These are phyloP conservation scores for Brachymystax lenok DNA, from an alignment of 2,797 vertebrate species.

Conservation along the genomic window DNA sequence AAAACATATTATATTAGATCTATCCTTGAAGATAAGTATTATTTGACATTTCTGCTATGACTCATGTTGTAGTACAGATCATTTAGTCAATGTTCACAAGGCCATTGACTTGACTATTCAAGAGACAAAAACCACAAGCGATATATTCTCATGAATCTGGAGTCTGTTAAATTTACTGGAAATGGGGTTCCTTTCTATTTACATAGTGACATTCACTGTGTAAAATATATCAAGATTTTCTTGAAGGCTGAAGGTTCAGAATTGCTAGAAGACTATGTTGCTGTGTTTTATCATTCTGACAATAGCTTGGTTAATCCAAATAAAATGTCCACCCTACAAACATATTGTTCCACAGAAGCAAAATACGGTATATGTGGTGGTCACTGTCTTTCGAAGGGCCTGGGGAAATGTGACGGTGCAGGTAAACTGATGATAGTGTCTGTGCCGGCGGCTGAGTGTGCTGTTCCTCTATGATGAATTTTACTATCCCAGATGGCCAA, in stretches of 20 bases:
- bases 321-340: neutral
- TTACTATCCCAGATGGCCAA: constrained; percentile 70
- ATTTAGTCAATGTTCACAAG: neutral
- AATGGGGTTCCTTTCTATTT: neutral
- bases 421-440: neutral
- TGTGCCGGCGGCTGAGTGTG: neutral
- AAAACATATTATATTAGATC: neutral
- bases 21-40: neutral
- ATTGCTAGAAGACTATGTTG: no score
- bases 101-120: neutral
- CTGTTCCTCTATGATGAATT: constrained; percentile 59
- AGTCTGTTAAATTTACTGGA: neutral
- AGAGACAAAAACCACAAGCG: neutral
- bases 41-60: neutral
- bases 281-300: no score
- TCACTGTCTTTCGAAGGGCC: constrained; percentile 47
- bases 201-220: neutral
- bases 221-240: neutral
- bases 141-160: neutral
- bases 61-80: neutral
- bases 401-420: neutral
- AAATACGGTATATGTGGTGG: constrained; percentile 3
- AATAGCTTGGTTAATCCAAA: neutral
- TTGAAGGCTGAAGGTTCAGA: no score
- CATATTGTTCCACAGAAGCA: neutral